Evolutionary conservation across 1,140 invertebrate genomes (phyloP).

Genomic region (Cotesia vestalis): DNA sequence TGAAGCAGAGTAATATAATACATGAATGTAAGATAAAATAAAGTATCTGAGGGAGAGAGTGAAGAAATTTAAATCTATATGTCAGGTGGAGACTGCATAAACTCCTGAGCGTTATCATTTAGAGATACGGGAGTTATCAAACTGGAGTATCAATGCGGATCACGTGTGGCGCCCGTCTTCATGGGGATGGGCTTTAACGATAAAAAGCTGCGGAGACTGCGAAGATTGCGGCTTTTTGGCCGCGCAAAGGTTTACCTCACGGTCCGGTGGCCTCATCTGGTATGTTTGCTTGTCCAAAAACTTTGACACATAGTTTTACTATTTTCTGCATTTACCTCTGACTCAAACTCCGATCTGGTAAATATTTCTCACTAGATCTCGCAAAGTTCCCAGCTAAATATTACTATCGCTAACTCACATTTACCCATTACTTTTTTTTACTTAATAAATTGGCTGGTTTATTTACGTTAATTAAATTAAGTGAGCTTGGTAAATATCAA

Average conservation of each 20-base stretch:
- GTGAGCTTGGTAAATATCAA: too few species aligned
- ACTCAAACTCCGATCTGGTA: too few species aligned
- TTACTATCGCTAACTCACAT: too few species aligned
- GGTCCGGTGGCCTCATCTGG: slow-evolving; percentile 72
- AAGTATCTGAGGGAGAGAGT: background rate
- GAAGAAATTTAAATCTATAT: background rate
- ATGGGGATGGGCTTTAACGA: slow-evolving; percentile 69
- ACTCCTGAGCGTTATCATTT: slow-evolving; percentile 41
- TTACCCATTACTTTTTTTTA: too few species aligned
- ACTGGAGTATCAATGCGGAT: slow-evolving; percentile 65
- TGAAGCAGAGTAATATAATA: background rate
- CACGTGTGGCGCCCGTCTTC: slow-evolving; percentile 63
- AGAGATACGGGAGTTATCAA: slow-evolving; percentile 49
- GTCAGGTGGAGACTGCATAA: slow-evolving; percentile 39
- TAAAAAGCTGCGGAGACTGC: slow-evolving; percentile 68
- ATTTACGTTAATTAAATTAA: too few species aligned
- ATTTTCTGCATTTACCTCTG: too few species aligned
- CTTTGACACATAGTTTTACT: too few species aligned
- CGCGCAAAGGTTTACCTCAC: slow-evolving; percentile 72
- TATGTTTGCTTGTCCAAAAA: slow-evolving; percentile 50
- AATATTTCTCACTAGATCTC: too few species aligned
- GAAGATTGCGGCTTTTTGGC: slow-evolving; percentile 72
- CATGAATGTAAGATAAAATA: too few species aligned
- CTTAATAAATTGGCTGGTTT: too few species aligned
- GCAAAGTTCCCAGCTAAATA: too few species aligned